These are phyloP conservation scores for Perca schrenkii DNA, from an alignment of 2,113 vertebrate species.

Conservation along the genomic window DNA sequence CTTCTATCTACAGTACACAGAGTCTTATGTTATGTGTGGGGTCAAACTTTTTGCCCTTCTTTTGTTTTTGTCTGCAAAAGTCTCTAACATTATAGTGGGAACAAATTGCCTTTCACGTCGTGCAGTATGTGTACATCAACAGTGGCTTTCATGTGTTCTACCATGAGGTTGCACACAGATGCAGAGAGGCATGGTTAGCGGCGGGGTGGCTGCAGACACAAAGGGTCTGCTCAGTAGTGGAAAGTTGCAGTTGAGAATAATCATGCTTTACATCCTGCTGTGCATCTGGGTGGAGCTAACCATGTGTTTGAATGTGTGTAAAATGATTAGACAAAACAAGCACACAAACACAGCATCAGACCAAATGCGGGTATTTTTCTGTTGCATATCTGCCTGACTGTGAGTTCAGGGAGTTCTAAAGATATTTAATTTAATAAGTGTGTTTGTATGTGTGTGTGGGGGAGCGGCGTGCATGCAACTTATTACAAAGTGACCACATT, in stretches of 20 bases:
- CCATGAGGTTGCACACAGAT: constrained; percentile 41
- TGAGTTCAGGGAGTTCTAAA: not conserved
- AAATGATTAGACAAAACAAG: not conserved
- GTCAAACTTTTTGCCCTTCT: not conserved
- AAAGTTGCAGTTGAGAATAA: constrained; percentile 75
- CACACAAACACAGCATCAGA: not conserved
- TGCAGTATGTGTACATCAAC: not conserved
- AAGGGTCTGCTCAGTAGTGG: constrained; percentile 72
- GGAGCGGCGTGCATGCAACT: constrained; percentile 9
- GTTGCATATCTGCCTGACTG: not conserved
- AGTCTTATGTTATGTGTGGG: not conserved
- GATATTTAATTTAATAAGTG: not conserved
- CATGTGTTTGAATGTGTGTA: constrained; percentile 36
- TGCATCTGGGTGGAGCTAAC: constrained; percentile 58
- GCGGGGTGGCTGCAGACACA: constrained; percentile 68
- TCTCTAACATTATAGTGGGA: not conserved
- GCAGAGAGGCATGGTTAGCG: constrained; percentile 35
- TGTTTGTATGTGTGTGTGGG: not conserved
- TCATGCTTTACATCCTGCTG: constrained; percentile 68
- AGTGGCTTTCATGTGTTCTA: constrained; percentile 33
- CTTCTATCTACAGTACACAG: not conserved
- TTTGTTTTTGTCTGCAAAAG: not conserved
- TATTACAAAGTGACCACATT: constrained; percentile 21
- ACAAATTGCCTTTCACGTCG: not conserved
- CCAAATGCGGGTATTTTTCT: not conserved